Conservation (phyloP, 2,888 invertebrate genomes). For the Mylabris sibirica region DNA sequence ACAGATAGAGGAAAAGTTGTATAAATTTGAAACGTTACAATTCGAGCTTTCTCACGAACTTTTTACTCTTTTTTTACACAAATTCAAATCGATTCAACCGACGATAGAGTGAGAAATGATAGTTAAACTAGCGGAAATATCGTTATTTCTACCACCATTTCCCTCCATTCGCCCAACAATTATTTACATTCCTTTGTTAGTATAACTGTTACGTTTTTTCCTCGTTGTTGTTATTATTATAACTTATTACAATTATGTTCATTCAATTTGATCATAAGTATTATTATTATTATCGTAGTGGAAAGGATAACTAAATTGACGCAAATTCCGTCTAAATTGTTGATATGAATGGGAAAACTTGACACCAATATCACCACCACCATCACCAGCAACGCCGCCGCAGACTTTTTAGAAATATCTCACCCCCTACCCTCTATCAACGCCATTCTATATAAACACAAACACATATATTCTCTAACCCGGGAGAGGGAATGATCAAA, state of each 20-base stretch:
- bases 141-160: conserved; percentile 1
- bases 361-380: neutral
- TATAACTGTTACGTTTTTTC: neutral
- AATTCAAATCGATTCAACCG: neutral
- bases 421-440: neutral
- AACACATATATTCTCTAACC: neutral
- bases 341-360: neutral
- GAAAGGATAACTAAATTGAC: neutral
- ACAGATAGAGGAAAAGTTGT: too few species aligned
- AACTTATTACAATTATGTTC: neutral
- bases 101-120: neutral
- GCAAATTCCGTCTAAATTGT: neutral
- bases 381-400: too few species aligned
- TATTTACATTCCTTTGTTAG: neutral
- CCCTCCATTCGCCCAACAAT: neutral
- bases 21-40: neutral
- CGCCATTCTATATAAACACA: neutral
- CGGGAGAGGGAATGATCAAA: conserved; percentile 35
- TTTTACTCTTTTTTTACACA: neutral
- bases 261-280: neutral
- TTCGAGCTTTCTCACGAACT: neutral
- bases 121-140: neutral
- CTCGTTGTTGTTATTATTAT: too few species aligned
- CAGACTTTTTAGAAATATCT: neutral
- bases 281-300: neutral